Base-by-base conservation (phyloP, 2,888 invertebrate genomes). In the Diaperis boleti region DNA sequence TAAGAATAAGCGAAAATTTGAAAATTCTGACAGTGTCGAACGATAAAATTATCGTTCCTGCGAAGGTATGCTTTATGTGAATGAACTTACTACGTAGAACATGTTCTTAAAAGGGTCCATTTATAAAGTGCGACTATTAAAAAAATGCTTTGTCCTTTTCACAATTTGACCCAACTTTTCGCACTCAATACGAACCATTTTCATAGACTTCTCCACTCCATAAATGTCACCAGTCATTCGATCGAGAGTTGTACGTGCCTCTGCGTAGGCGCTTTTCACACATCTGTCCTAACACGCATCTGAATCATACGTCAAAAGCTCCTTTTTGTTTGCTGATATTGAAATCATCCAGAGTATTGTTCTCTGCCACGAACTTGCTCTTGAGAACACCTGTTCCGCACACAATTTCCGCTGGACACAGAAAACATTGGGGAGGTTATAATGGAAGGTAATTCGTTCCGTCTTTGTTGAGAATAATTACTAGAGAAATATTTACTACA, bases 291-390 rank as follows among this genome's bases (percentile, higher is more conserved):
- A 22, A 14, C 29, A 26, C 35, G 13, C 33, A 33, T 33, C 33
- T 10, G 33, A 33, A 33, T 35, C 49, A 22, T 50, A 35, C 37
- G 50, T 50, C 50, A 50, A 33, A 22, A 22, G n/a, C 14, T 31
- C 31, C 54, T 17, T 54, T 54, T 54, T 31, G 54, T 54, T 41
- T 31, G 29, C 15, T 13, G 42, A 57, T 57, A 57, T 57, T 57
- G 57, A 57, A 57, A 57, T 57, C 57, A 57, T 57, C 37, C n/a
- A n/a, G 57, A 37, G 45, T 35, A 57, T 57, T 57, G 57, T 57
- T 57, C 57, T 57, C 45, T 15, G 37, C 35, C 54, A 42, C 39
- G 54, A 54, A 54, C 18, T 39, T 31, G 31, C 57, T 14, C 57
- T 57, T 47, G 17, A 13, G 57, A 57, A 57, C 57, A 57, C 57